phyloP scores from a whole-genome alignment of 1,140 invertebrate species.

The Kradibia gibbosae region DNA sequence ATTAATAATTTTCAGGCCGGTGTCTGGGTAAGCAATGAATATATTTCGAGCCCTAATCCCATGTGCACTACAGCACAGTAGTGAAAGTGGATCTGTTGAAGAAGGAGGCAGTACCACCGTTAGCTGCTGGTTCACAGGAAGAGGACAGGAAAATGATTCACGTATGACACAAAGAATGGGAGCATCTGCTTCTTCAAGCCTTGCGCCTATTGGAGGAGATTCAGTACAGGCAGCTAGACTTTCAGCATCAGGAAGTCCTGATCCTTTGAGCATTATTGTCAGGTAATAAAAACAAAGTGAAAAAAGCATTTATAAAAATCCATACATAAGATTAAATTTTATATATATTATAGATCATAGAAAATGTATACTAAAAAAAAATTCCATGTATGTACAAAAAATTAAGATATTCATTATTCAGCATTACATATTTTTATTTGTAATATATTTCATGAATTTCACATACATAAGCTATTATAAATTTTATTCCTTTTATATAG shows the following conservation, averaged over 20 bases:
- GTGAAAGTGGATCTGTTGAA: constrained; percentile 70
- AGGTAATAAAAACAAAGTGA: constrained; percentile 57
- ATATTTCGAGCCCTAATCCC: constrained; percentile 75
- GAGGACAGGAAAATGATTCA: constrained; percentile 69
- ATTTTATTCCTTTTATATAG: constrained; percentile 52
- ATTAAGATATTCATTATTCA: neutral
- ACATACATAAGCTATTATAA: constrained; percentile 56
- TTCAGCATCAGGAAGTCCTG: constrained; percentile 66
- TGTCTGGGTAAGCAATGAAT: constrained; percentile 77
- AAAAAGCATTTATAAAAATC: neutral
- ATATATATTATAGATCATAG: constrained; percentile 1
- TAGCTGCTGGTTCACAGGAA: constrained; percentile 72
- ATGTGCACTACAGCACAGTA: constrained; percentile 76
- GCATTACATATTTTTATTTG: constrained; percentile 9
- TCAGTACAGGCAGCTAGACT: constrained; percentile 70
- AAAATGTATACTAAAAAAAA: too few species aligned
- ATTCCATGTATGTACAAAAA: too few species aligned
- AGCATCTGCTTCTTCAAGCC: constrained; percentile 71
- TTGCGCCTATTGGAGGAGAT: constrained; percentile 69
- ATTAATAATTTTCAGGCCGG: constrained; percentile 65
- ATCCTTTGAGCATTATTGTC: constrained; percentile 69
- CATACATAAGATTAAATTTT: neutral
- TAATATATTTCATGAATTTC: constrained; percentile 51
- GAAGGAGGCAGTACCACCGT: constrained; percentile 61
- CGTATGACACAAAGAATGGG: constrained; percentile 73